A percentile compares a stretch with the other conserved stretches of the same genome.
Evolutionary conservation across 2,797 vertebrate genomes (phyloP).

Genomic region (Cirrhinus molitorella): DNA sequence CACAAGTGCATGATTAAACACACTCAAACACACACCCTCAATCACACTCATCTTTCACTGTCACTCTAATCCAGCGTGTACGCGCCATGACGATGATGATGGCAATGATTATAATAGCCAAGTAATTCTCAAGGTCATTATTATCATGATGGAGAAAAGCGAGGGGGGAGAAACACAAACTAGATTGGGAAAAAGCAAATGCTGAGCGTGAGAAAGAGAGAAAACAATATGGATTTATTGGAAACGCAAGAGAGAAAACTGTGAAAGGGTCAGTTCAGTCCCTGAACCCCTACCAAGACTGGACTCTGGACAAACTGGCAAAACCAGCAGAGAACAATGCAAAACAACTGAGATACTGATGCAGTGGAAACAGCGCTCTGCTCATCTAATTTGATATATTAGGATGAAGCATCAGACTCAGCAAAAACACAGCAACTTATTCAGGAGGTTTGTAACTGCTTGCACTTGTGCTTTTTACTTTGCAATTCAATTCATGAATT

Average conservation of each 20-base stretch:
- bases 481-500: background rate
- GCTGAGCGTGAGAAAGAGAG: background rate
- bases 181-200: background rate
- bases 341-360: constrained; percentile 27
- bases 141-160: constrained; percentile 42
- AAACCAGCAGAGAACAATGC: constrained; percentile 10
- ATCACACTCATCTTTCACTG: constrained; percentile 48
- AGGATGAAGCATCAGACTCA: constrained; percentile 3
- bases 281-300: constrained; percentile 2
- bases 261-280: constrained; percentile 12
- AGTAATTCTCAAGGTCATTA: constrained; percentile 61
- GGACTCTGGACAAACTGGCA: constrained; percentile 3
- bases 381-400: background rate
- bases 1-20: constrained; percentile 39
- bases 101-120: constrained; percentile 50
- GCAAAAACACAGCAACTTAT: background rate
- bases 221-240: constrained; percentile 26
- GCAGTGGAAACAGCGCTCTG: background rate
- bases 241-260: constrained; percentile 5
- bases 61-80: constrained; percentile 32
- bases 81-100: constrained; percentile 44
- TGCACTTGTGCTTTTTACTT: background rate
- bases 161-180: constrained; percentile 1
- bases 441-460: background rate
- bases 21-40: constrained; percentile 40